Evolutionary conservation across 1,140 invertebrate genomes (phyloP), one percentile per base, ranked within the genome.

Genomic region (Apocrypta bakeri): DNA sequence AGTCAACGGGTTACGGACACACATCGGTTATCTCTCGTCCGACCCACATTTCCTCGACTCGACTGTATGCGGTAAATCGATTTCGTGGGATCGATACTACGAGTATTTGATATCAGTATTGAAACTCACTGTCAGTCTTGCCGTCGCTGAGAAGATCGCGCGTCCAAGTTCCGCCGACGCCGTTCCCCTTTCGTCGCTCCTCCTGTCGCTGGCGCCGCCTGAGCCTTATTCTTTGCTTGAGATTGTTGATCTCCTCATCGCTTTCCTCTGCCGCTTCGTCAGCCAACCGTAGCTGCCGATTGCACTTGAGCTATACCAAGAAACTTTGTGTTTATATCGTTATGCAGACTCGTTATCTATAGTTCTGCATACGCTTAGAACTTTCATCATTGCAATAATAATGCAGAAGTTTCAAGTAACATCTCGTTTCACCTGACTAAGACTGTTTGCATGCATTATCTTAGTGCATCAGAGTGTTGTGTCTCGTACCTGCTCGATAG

Each of bases 401-500:
- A 37, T 37, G 3, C 37, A 37, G 37, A 37, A 3, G 3, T 37
- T 37, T 37, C 37, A 9, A 37, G 9, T 37, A 37, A 9, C 37
- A 9, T 37, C 37, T 37, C 37, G 37, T 6, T 37, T 9, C 37
- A 37, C 37, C 37, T 9, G n/a, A n/a, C n/a, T n/a, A n/a, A n/a
- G n/a, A n/a, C n/a, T n/a, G n/a, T n/a, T n/a, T n/a, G n/a, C n/a
- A n/a, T n/a, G n/a, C n/a, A n/a, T n/a, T n/a, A n/a, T n/a, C n/a
- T n/a, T n/a, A n/a, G n/a, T n/a, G n/a, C n/a, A n/a, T n/a, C n/a
- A n/a, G n/a, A n/a, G n/a, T n/a, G n/a, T n/a, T n/a, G n/a, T n/a
- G n/a, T n/a, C n/a, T n/a, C n/a, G n/a, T 17, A 95, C 93, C 85
- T 95, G 94, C 90, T 97, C 97, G 78, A 97, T 96, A 48, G 95